phyloP scores from a whole-genome alignment of 1,140 invertebrate species.

The Oncopeltus fasciatus region DNA sequence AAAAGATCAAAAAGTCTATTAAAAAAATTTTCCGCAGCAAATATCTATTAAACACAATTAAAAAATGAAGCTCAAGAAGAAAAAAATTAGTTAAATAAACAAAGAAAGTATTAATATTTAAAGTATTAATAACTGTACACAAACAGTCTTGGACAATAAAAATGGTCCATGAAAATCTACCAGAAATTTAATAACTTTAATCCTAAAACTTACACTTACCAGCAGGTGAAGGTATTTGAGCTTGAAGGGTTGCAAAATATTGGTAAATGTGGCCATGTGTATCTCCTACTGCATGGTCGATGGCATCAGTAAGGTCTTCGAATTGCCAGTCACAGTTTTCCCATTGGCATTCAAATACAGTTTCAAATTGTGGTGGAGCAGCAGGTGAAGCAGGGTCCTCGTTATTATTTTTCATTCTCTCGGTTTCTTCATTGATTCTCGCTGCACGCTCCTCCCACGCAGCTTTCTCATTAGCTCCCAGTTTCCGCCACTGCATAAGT shows the following conservation, averaged over 20 bases:
- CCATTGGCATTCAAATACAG: slow-evolving; percentile 78
- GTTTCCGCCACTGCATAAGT: slow-evolving; percentile 73
- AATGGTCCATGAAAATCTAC: too few species aligned
- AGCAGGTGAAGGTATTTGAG: slow-evolving; percentile 22
- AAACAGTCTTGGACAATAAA: too few species aligned
- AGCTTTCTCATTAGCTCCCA: slow-evolving; percentile 75
- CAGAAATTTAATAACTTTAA: neutral
- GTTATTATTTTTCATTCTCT: slow-evolving; percentile 37
- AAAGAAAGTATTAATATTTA: too few species aligned
- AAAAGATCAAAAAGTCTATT: too few species aligned
- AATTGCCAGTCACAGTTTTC: slow-evolving; percentile 87
- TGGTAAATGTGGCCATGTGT: slow-evolving; percentile 42
- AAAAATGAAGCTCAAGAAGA: too few species aligned
- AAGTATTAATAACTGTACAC: too few species aligned
- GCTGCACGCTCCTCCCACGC: slow-evolving; percentile 83
- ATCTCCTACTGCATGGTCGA: slow-evolving; percentile 76
- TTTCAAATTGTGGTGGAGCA: slow-evolving; percentile 7
- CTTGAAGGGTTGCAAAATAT: slow-evolving; percentile 27
- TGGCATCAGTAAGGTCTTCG: slow-evolving; percentile 74
- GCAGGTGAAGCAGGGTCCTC: slow-evolving; percentile 24
- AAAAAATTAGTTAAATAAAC: too few species aligned
- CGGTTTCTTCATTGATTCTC: slow-evolving; percentile 71
- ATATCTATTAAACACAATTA: too few species aligned
- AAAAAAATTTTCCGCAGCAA: too few species aligned
- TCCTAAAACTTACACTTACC: slow-evolving; percentile 26